These are phyloP conservation scores for Mystacides longicornis DNA, from an alignment of 2,888 invertebrate genomes.

Conservation along the genomic window DNA sequence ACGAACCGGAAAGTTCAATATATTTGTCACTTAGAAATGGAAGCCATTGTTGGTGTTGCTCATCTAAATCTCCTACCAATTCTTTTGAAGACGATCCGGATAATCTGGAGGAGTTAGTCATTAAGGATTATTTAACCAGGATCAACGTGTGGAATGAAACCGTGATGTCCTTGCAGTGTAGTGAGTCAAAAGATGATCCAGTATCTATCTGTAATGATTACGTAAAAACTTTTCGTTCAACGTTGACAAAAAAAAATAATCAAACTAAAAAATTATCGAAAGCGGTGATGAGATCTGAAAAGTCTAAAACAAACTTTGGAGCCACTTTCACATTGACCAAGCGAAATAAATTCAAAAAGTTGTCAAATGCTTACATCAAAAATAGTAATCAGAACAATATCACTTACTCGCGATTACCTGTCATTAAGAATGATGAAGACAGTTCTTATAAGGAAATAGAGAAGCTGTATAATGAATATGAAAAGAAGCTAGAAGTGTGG, in stretches of 20 bases:
- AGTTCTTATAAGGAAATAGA: slow-evolving; percentile 30
- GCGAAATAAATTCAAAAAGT: neutral
- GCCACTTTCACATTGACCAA: neutral
- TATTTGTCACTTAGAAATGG: slow-evolving; percentile 22
- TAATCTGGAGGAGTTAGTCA: slow-evolving; percentile 35
- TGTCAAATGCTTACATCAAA: neutral
- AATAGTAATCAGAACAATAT: neutral
- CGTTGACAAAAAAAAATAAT: slow-evolving; percentile 36
- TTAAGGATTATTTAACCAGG: slow-evolving; percentile 43
- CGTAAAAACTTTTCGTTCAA: slow-evolving; percentile 39
- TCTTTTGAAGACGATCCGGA: neutral
- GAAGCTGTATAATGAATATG: slow-evolving; percentile 43
- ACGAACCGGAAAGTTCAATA: slow-evolving; percentile 6
- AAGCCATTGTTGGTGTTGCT: neutral
- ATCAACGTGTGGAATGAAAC: slow-evolving; percentile 48
- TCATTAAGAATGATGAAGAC: neutral
- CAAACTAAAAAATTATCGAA: neutral
- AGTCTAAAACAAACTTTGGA: neutral
- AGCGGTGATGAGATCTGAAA: neutral
- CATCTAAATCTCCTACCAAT: neutral
- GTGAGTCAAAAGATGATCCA: neutral
- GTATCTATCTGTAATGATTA: slow-evolving; percentile 36
- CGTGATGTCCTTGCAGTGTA: slow-evolving; percentile 24
- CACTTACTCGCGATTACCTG: neutral
- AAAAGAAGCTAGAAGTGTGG: slow-evolving; percentile 43